Evolutionary conservation across 2,888 invertebrate genomes (phyloP).

Genomic region (Cistogaster globosa): DNA sequence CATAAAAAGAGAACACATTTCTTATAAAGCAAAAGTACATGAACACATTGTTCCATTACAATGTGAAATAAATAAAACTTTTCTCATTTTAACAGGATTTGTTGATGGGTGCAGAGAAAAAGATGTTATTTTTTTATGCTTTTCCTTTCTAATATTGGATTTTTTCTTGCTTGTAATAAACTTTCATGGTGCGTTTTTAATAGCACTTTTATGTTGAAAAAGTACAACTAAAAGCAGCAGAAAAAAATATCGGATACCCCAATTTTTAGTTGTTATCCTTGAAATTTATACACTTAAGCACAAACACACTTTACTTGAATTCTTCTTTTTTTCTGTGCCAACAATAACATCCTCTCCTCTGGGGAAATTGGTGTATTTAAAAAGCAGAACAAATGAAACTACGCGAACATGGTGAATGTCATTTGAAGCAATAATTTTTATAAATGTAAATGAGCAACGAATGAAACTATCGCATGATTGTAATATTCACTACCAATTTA

Average conservation of each 20-base stretch:
- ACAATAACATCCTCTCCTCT: constrained; percentile 50
- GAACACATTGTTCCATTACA: constrained; percentile 61
- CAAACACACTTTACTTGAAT: constrained; percentile 13
- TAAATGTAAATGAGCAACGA: constrained; percentile 59
- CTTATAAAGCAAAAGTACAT: constrained; percentile 24
- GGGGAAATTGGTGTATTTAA: constrained; percentile 44
- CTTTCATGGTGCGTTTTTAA: constrained; percentile 69
- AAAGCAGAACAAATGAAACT: constrained; percentile 8
- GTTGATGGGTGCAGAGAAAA: constrained; percentile 15
- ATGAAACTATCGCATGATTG: constrained; percentile 28
- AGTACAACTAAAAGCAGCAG: constrained; percentile 4
- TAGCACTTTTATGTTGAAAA: constrained; percentile 64
- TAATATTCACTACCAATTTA: constrained; percentile 26
- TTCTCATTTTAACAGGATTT: constrained; percentile 46
- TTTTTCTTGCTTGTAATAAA: constrained; percentile 61
- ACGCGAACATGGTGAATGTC: constrained; percentile 61
- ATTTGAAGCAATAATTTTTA: constrained; percentile 29
- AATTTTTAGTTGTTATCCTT: constrained; percentile 69
- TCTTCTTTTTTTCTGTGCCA: constrained; percentile 18
- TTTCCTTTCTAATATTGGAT: constrained; percentile 39
- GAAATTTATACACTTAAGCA: constrained; percentile 56
- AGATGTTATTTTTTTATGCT: constrained; percentile 23
- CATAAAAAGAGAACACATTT: constrained; percentile 20
- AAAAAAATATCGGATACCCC: constrained; percentile 56
- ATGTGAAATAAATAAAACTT: constrained; percentile 66